Evolutionary conservation across 1,140 invertebrate genomes (phyloP).

Genomic region (Drosophila ogumai): DNA sequence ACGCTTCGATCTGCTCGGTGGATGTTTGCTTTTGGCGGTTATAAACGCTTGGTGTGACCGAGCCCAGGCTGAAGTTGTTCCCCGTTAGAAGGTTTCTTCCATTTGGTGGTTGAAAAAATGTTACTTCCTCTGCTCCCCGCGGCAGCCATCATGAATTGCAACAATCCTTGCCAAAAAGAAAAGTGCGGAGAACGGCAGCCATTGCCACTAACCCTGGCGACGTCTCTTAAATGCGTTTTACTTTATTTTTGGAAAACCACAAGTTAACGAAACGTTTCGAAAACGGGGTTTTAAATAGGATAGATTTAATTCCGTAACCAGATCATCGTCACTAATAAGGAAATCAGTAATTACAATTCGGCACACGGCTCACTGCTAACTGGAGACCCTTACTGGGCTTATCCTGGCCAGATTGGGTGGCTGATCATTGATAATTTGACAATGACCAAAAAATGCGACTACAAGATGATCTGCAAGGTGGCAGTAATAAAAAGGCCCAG

Average conservation of each 20-base stretch:
- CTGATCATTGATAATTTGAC: slow-evolving; percentile 47
- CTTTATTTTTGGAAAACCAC: not conserved
- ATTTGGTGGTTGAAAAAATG: slow-evolving; percentile 14
- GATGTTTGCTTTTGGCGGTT: slow-evolving; percentile 82
- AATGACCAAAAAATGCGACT: slow-evolving; percentile 27
- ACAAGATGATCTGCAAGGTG: slow-evolving; percentile 30
- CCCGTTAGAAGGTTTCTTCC: not conserved
- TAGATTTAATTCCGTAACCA: not conserved
- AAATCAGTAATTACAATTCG: slow-evolving; percentile 38
- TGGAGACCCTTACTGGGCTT: slow-evolving; percentile 6
- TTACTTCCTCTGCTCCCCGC: not conserved
- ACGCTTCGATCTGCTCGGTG: slow-evolving; percentile 79
- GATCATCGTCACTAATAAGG: slow-evolving; percentile 8
- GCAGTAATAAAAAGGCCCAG: slow-evolving; percentile 22
- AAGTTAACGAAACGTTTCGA: not conserved
- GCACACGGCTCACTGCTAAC: slow-evolving; percentile 21
- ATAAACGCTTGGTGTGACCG: slow-evolving; percentile 82
- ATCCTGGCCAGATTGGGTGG: slow-evolving; percentile 33
- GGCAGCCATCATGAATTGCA: slow-evolving; percentile 34
- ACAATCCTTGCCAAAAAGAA: slow-evolving; percentile 7
- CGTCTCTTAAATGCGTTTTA: not conserved
- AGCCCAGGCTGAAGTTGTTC: slow-evolving; percentile 23
- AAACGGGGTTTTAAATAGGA: not conserved
- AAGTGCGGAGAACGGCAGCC: slow-evolving; percentile 4
- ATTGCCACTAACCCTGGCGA: not conserved